Conservation (phyloP, 2,888 invertebrate species). For the Bombyx huttoni region DNA sequence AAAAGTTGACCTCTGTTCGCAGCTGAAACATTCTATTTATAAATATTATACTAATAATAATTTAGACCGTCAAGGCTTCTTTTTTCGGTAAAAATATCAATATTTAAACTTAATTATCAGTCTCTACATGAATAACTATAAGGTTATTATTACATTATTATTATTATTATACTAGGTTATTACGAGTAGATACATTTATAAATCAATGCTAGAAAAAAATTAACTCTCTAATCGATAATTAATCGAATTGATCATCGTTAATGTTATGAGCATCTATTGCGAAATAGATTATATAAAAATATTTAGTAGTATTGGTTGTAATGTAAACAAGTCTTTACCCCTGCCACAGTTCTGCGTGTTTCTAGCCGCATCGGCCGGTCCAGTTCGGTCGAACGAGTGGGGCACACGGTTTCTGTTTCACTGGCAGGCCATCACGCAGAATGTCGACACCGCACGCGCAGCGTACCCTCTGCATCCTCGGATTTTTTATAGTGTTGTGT, state of each 20-base stretch:
- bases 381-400: conserved; percentile 11
- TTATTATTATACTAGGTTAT: not conserved
- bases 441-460: conserved; percentile 39
- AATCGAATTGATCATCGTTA: not conserved
- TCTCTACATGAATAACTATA: too few species aligned
- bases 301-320: not conserved
- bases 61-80: too few species aligned
- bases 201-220: not conserved
- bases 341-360: not conserved
- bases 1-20: too few species aligned
- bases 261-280: not conserved
- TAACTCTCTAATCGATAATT: not conserved
- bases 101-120: too few species aligned
- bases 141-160: too few species aligned
- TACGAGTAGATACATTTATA: not conserved
- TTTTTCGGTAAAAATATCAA: too few species aligned
- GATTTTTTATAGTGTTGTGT: conserved; percentile 15
- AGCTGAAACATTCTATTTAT: too few species aligned
- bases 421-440: conserved; percentile 33
- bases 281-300: not conserved
- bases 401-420: conserved; percentile 21
- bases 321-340: not conserved
- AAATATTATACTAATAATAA: too few species aligned
- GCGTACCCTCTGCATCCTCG: conserved; percentile 19
- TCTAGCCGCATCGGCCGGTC: not conserved